These are phyloP conservation scores for Megathymus violae DNA, from an alignment of 1,140 invertebrate genomes.

Conservation along the genomic window DNA sequence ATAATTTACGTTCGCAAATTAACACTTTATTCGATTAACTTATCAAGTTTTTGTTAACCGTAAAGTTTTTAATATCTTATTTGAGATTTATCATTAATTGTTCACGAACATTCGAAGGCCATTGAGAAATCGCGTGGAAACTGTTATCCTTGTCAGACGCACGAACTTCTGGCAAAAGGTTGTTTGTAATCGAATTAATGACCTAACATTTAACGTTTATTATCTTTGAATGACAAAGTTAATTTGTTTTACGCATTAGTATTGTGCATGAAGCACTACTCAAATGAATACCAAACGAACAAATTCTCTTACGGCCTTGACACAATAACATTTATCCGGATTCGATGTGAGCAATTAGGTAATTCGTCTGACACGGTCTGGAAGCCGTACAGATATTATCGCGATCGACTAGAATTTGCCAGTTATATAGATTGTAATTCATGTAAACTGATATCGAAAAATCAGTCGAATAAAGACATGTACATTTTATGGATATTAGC, in stretches of 20 bases:
- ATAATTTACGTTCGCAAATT: not conserved
- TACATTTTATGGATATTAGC: no score
- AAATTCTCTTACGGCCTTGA: conserved; percentile 57
- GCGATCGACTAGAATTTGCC: conserved; percentile 58
- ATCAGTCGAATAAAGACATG: not conserved
- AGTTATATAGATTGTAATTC: conserved; percentile 27
- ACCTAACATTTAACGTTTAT: conserved; percentile 27
- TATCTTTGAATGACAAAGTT: conserved; percentile 41
- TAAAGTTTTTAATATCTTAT: no score
- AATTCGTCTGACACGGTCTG: conserved; percentile 44
- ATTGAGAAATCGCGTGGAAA: conserved; percentile 9
- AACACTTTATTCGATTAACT: not conserved
- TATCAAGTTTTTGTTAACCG: not conserved
- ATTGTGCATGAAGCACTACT: conserved; percentile 48
- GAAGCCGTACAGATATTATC: conserved; percentile 63
- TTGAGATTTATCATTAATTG: not conserved
- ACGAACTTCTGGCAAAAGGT: conserved; percentile 8
- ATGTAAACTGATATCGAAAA: not conserved
- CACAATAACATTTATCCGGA: conserved; percentile 73
- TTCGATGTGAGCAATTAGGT: conserved; percentile 68
- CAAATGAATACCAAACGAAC: conserved; percentile 47
- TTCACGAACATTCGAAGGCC: not conserved
- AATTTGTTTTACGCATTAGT: conserved; percentile 45
- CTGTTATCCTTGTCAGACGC: conserved; percentile 2
- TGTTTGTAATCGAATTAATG: conserved; percentile 1